Percentiles rank a stretch among this genome's conserved stretches.
These are phyloP conservation scores for Neelides folsomi DNA, from an alignment of 2,888 invertebrate genomes.

Conservation along the genomic window DNA sequence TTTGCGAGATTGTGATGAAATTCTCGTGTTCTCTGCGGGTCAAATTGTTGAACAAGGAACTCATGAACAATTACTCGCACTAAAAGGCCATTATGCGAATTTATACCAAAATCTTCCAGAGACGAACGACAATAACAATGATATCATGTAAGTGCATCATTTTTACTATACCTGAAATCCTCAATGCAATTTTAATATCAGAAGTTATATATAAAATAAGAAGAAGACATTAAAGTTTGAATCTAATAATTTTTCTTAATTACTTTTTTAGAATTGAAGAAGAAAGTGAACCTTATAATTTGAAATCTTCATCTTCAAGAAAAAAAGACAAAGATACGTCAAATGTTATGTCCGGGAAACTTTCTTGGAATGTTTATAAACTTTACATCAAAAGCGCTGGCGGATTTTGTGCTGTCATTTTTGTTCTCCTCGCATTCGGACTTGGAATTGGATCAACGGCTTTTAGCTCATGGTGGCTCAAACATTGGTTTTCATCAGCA, in stretches of 20 bases:
- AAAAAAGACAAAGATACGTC: neutral
- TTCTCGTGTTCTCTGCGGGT: conserved; percentile 47
- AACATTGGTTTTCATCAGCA: conserved; percentile 43
- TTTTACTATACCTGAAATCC: too few relatives aligned
- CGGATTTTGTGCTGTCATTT: conserved; percentile 38
- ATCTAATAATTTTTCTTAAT: too few relatives aligned
- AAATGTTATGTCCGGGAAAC: neutral
- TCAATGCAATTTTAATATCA: too few relatives aligned
- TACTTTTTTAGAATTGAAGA: conserved; percentile 21
- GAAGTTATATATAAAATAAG: too few relatives aligned
- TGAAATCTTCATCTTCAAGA: too few relatives aligned
- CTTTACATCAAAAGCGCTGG: conserved; percentile 45
- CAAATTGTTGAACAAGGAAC: conserved; percentile 44
- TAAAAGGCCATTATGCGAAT: neutral
- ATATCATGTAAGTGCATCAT: conserved; percentile 9
- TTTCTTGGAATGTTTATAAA: conserved; percentile 35
- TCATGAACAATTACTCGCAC: conserved; percentile 37
- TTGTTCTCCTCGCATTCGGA: conserved; percentile 40
- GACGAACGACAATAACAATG: conserved; percentile 5
- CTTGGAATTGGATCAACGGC: conserved; percentile 44
- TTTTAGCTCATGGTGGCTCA: conserved; percentile 49
- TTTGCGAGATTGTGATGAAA: conserved; percentile 46
- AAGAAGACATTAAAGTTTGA: too few relatives aligned
- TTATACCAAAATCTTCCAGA: too few relatives aligned
- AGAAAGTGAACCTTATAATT: neutral